phyloP scores from a whole-genome alignment of 2,797 vertebrate genomes.

The Coranthus polyacanthus region DNA sequence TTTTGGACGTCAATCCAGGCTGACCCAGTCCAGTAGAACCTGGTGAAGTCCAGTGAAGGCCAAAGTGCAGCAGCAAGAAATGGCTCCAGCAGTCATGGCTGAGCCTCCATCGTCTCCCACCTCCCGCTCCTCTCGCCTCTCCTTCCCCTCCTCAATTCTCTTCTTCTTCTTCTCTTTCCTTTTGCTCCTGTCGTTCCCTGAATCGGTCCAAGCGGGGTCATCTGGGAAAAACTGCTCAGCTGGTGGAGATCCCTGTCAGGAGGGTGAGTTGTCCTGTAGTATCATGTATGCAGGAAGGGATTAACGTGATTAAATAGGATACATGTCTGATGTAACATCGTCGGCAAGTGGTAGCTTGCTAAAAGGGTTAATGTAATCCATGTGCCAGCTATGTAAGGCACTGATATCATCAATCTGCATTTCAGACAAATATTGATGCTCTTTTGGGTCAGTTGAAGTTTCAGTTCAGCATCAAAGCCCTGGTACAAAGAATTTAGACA shows the following conservation, averaged over 20 bases:
- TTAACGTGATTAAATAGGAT: conserved; percentile 1
- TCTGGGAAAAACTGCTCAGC: conserved; percentile 76
- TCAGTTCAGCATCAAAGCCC: too few species aligned
- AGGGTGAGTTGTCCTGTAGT: conserved; percentile 67
- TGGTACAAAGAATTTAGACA: too few species aligned
- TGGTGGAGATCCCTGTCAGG: conserved; percentile 78
- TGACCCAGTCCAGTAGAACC: conserved; percentile 29
- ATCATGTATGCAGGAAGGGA: conserved; percentile 14
- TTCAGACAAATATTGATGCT: conserved; percentile 1
- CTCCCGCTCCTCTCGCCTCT: conserved; percentile 5
- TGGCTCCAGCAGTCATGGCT: conserved; percentile 61
- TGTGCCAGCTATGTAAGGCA: neutral
- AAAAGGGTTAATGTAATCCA: conserved; percentile 7
- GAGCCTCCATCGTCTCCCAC: conserved; percentile 29
- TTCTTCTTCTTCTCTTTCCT: conserved; percentile 46
- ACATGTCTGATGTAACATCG: neutral
- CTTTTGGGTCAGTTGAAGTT: neutral
- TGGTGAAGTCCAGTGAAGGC: conserved; percentile 43
- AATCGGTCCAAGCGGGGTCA: conserved; percentile 14
- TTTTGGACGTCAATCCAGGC: conserved; percentile 30
- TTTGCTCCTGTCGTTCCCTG: conserved; percentile 63
- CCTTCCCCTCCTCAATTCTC: conserved; percentile 36
- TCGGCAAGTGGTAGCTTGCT: neutral
- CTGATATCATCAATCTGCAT: neutral
- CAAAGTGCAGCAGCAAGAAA: conserved; percentile 34